Evolutionary conservation across 2,888 invertebrate genomes (phyloP).

Genomic region (Meta bourneti): DNA sequence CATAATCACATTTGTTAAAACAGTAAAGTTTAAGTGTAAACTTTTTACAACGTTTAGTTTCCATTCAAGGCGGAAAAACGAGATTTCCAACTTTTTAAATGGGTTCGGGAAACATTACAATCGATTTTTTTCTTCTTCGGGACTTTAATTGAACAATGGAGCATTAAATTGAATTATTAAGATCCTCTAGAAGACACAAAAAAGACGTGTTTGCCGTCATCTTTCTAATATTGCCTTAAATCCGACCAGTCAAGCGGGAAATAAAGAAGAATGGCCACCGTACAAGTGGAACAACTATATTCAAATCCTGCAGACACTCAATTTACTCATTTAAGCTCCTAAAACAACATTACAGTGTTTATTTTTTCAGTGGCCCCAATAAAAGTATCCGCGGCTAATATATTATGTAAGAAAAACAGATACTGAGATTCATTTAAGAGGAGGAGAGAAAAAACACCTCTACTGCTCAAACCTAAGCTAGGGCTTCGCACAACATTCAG

Average conservation of each 20-base stretch:
- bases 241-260: constrained; percentile 1
- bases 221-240: neutral
- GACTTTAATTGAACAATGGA: neutral
- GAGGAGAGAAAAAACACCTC: constrained; percentile 28
- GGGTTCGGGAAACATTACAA: too few relatives aligned
- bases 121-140: neutral
- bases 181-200: neutral
- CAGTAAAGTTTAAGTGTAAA: too few relatives aligned
- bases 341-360: constrained; percentile 70
- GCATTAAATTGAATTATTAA: constrained; percentile 11
- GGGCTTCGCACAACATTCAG: constrained; percentile 59
- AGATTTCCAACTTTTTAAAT: too few relatives aligned
- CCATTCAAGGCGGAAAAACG: too few relatives aligned
- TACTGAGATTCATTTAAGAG: constrained; percentile 60
- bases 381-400: constrained; percentile 72
- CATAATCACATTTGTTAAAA: too few relatives aligned
- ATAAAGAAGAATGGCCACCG: neutral
- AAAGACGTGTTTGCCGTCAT: neutral
- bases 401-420: constrained; percentile 75
- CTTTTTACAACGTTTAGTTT: too few relatives aligned
- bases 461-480: constrained; percentile 38
- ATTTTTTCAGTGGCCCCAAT: constrained; percentile 59
- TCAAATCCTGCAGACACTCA: constrained; percentile 45
- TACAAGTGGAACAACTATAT: constrained; percentile 2
- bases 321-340: constrained; percentile 66